Conservation (phyloP, 23 tunicate species). For the Phallusia fumigata region DNA sequence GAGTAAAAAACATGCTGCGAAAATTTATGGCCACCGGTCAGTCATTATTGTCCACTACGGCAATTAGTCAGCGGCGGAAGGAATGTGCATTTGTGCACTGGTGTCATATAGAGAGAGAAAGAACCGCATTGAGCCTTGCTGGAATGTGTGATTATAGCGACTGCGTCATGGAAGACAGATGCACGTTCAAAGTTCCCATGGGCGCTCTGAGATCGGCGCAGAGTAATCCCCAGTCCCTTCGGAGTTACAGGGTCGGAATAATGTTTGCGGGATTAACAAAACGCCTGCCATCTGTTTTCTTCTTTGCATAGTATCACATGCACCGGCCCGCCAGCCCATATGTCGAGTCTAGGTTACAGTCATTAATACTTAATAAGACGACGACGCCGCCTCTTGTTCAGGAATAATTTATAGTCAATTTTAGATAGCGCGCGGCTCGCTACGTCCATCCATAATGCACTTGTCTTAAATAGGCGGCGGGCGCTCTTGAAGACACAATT, state of each 20-base stretch:
- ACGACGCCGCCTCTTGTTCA: not conserved
- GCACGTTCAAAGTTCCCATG: not conserved
- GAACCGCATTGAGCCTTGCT: not conserved
- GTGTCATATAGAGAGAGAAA: too few relatives aligned
- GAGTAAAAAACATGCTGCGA: too few relatives aligned
- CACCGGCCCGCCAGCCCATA: not conserved
- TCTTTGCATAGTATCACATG: not conserved
- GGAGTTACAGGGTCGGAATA: not conserved
- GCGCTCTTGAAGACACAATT: too few relatives aligned
- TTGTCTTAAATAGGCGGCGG: too few relatives aligned
- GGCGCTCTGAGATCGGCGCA: not conserved
- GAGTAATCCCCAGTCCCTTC: not conserved
- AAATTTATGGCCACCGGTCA: too few relatives aligned
- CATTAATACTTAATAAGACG: not conserved
- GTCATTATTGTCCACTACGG: too few relatives aligned
- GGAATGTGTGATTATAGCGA: not conserved
- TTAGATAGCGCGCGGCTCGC: not conserved
- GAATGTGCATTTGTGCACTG: too few relatives aligned
- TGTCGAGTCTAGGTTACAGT: not conserved
- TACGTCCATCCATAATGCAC: too few relatives aligned
- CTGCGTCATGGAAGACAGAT: slow-evolving; percentile 8
- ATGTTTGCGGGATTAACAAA: not conserved
- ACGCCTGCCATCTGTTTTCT: slow-evolving; percentile 1
- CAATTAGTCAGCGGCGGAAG: too few relatives aligned
- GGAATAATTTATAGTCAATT: slow-evolving; percentile 5